A percentile compares a stretch with the other conserved stretches of the same genome.
Conservation (phyloP, 2,797 vertebrate genomes). For the Pelobates cultripes region DNA sequence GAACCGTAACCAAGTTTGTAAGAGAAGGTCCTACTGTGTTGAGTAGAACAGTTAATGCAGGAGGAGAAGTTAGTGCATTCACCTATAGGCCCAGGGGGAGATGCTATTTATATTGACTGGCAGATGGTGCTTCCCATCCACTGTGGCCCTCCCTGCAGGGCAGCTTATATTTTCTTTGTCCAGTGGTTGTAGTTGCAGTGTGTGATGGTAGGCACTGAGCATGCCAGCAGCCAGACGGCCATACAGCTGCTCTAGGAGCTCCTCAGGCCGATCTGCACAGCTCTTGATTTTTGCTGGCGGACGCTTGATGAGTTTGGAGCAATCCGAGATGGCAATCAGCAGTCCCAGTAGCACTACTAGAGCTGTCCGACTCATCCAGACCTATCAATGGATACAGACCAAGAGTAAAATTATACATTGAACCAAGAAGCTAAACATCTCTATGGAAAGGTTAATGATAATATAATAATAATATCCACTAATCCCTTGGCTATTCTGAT, state of each 20-base stretch:
- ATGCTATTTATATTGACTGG: constrained; percentile 89
- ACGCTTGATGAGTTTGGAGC: constrained; percentile 69
- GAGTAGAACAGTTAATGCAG: neutral
- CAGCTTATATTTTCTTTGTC: constrained; percentile 83
- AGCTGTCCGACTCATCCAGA: constrained; percentile 58
- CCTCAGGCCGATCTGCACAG: constrained; percentile 88
- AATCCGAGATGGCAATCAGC: constrained; percentile 58
- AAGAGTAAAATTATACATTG: neutral
- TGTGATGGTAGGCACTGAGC: constrained; percentile 91
- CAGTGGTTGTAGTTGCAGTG: constrained; percentile 85
- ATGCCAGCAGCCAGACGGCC: constrained; percentile 88
- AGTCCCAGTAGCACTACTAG: constrained; percentile 65
- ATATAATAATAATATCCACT: too few relatives aligned
- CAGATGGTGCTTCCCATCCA: constrained; percentile 72
- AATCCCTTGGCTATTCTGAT: too few relatives aligned
- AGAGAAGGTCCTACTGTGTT: too few relatives aligned
- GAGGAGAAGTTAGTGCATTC: constrained; percentile 46
- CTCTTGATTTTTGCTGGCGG: constrained; percentile 70
- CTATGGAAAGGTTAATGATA: too few relatives aligned
- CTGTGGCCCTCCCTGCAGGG: constrained; percentile 68
- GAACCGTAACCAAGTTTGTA: too few relatives aligned
- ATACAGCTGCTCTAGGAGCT: constrained; percentile 92
- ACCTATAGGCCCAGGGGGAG: constrained; percentile 96
- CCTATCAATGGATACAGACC: constrained; percentile 38
- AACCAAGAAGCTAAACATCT: too few relatives aligned